phyloP scores from a whole-genome alignment of 2,888 invertebrate genomes.

The Chaitophorus viminalis region DNA sequence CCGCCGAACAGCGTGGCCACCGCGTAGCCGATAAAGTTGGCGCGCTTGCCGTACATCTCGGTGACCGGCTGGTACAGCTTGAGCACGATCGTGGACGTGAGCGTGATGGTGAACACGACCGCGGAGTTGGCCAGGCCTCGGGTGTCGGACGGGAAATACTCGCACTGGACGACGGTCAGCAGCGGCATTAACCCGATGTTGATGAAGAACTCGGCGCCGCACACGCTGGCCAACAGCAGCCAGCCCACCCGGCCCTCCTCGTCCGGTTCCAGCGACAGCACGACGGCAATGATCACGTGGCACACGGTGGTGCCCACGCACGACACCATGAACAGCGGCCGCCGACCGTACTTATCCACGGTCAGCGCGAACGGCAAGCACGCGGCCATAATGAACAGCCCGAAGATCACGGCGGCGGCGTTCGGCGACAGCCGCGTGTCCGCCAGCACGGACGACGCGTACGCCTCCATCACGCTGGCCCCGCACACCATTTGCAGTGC shows the following conservation, averaged over 20 bases:
- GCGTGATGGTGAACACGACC: slow-evolving; percentile 63
- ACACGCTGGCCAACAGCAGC: slow-evolving; percentile 38
- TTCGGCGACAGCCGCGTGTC: slow-evolving; percentile 69
- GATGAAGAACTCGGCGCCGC: slow-evolving; percentile 55
- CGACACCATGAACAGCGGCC: slow-evolving; percentile 63
- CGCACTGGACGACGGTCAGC: slow-evolving; percentile 64
- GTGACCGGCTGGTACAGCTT: slow-evolving; percentile 63
- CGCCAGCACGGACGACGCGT: slow-evolving; percentile 74
- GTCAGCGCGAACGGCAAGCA: slow-evolving; percentile 69
- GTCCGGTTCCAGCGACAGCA: background rate
- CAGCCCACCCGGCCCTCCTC: background rate
- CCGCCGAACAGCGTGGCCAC: slow-evolving; percentile 62
- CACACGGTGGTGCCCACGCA: slow-evolving; percentile 28
- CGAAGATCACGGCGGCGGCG: slow-evolving; percentile 49
- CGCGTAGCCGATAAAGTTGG: slow-evolving; percentile 63
- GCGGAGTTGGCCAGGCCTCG: slow-evolving; percentile 64
- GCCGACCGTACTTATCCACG: slow-evolving; percentile 64
- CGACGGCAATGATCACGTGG: background rate
- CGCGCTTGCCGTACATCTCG: slow-evolving; percentile 63
- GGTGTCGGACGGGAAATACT: slow-evolving; percentile 64
- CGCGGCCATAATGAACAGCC: slow-evolving; percentile 67
- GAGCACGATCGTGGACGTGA: slow-evolving; percentile 63
- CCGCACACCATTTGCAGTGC: slow-evolving; percentile 72
- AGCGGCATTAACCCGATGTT: slow-evolving; percentile 63
- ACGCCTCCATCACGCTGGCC: slow-evolving; percentile 74